Percentiles rank a stretch among this genome's conserved stretches.
Evolutionary conservation across 2,888 invertebrate genomes (phyloP).

Genomic region (Anagyrus pseudococci): DNA sequence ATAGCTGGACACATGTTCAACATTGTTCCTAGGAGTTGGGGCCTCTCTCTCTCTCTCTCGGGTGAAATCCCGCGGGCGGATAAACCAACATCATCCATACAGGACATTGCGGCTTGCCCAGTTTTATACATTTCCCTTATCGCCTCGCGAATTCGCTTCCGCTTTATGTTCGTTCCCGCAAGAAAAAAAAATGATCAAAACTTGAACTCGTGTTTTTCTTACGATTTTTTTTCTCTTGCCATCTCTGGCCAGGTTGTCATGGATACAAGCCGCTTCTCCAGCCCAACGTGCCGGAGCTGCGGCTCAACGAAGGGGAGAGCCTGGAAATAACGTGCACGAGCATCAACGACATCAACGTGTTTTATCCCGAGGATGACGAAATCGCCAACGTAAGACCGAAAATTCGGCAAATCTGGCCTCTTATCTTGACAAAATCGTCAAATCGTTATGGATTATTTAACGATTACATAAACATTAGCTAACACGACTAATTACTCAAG

Average conservation of each 20-base stretch:
- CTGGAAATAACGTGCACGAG: conserved; percentile 47
- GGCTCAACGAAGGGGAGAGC: conserved; percentile 48
- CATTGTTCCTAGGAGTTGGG: neutral
- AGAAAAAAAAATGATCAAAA: too few relatives aligned
- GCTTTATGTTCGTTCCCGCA: too few relatives aligned
- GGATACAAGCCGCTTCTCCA: conserved; percentile 39
- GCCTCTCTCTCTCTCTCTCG: too few relatives aligned
- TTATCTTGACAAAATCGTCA: too few relatives aligned
- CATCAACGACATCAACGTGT: conserved; percentile 40
- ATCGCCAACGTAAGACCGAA: conserved; percentile 6
- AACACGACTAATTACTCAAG: too few relatives aligned
- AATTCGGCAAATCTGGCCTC: neutral
- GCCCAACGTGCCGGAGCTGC: conserved; percentile 41
- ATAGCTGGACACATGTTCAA: neutral
- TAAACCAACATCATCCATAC: neutral
- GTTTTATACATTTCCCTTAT: neutral
- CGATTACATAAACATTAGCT: too few relatives aligned
- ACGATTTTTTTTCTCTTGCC: too few relatives aligned
- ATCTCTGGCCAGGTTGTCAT: conserved; percentile 41
- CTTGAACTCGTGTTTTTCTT: too few relatives aligned
- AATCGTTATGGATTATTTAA: too few relatives aligned
- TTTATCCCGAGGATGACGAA: conserved; percentile 43
- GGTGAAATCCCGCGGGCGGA: conserved; percentile 1
- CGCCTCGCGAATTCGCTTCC: too few relatives aligned
- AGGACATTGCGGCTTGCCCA: neutral